A percentile compares a stretch with the other conserved stretches of the same genome.
These are phyloP conservation scores for Lethenteron camtschaticum DNA, from an alignment of 2,113 vertebrate genomes.

Conservation along the genomic window DNA sequence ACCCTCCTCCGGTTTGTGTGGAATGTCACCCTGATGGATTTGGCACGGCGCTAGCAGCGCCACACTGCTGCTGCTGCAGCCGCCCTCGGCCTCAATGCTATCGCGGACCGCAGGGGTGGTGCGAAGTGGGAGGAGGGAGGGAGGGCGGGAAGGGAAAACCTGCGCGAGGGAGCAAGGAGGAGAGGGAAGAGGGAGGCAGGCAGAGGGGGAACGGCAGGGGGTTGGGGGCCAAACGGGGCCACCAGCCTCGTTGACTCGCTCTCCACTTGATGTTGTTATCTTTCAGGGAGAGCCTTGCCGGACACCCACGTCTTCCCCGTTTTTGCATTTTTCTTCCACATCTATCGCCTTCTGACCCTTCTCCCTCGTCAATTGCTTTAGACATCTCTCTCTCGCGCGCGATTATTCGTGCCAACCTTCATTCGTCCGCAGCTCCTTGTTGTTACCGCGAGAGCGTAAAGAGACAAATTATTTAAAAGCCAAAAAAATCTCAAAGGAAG, in stretches of 20 bases:
- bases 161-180: background rate
- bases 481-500: too few species aligned
- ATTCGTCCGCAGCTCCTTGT: too few species aligned
- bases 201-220: background rate
- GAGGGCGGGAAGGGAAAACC: background rate
- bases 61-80: too few species aligned
- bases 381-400: background rate
- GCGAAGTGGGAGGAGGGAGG: constrained; percentile 1
- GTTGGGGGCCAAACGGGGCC: background rate
- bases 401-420: too few species aligned
- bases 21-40: too few species aligned
- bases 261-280: background rate
- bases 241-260: background rate
- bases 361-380: background rate
- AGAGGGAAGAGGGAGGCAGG: background rate
- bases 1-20: too few species aligned
- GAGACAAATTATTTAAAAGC: too few species aligned
- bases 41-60: too few species aligned
- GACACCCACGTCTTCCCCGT: background rate
- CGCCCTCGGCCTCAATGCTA: too few species aligned
- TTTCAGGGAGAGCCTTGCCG: background rate
- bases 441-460: too few species aligned
- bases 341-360: background rate
- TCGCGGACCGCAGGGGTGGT: background rate
- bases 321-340: background rate